phyloP scores from a whole-genome alignment of 2,797 vertebrate species.

The Oceanodroma leucorhoa region DNA sequence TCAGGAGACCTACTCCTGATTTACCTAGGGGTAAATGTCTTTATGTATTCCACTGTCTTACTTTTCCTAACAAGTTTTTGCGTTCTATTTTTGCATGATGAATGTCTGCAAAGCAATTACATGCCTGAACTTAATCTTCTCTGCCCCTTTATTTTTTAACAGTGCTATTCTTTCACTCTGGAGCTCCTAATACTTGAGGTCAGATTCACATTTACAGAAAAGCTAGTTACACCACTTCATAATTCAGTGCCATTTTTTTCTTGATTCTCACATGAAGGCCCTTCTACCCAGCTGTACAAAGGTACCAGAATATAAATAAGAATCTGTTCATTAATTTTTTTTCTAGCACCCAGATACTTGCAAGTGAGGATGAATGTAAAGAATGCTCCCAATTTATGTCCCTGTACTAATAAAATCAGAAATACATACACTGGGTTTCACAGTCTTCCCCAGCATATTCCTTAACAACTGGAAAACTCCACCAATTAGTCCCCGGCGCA shows the following conservation, averaged over 20 bases:
- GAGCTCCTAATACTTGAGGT: not conserved
- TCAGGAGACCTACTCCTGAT: not conserved
- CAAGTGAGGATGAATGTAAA: not conserved
- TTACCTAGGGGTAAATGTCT: not conserved
- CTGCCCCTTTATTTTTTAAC: not conserved
- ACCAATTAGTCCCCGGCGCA: not conserved
- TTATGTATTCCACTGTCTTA: not conserved
- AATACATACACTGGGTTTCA: not conserved
- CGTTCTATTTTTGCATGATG: not conserved
- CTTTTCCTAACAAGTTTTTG: not conserved
- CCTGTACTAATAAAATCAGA: not conserved
- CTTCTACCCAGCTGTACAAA: not conserved
- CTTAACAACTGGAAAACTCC: not conserved
- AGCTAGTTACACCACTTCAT: not conserved
- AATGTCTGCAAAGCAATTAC: not conserved
- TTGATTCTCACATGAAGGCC: not conserved
- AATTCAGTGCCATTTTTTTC: not conserved
- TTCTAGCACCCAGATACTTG: not conserved
- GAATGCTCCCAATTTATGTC: not conserved
- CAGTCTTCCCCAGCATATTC: not conserved
- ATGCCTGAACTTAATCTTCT: not conserved
- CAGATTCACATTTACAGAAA: not conserved
- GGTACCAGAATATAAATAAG: not conserved
- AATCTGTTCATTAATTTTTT: not conserved
- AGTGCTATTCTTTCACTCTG: not conserved